Evolutionary conservation across 2,797 vertebrate species (phyloP).

Genomic region (Ataeniobius toweri): DNA sequence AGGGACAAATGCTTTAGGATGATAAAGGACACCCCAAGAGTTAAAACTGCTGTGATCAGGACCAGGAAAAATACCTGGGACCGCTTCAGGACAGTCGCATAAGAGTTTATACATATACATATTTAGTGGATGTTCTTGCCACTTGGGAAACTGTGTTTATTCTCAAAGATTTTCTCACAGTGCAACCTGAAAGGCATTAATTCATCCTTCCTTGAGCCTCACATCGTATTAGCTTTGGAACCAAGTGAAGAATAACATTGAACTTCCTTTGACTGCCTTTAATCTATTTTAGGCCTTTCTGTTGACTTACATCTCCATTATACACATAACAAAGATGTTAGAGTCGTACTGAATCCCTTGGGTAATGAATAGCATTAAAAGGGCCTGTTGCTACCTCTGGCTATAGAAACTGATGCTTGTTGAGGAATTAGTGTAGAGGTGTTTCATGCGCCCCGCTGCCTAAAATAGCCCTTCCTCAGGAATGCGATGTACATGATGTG

Average conservation of each 20-base stretch:
- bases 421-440: slow-evolving; percentile 48
- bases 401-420: slow-evolving; percentile 46
- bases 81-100: neutral
- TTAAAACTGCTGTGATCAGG: neutral
- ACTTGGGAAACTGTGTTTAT: neutral
- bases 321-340: slow-evolving; percentile 14
- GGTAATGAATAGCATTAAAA: slow-evolving; percentile 46
- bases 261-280: slow-evolving; percentile 42
- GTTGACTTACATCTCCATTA: slow-evolving; percentile 21
- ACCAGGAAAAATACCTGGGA: neutral
- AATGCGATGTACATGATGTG: slow-evolving; percentile 54
- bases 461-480: slow-evolving; percentile 67
- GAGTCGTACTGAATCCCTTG: slow-evolving; percentile 37
- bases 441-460: slow-evolving; percentile 55
- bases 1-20: neutral
- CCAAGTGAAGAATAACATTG: slow-evolving; percentile 37
- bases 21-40: neutral
- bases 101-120: neutral
- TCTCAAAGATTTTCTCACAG: slow-evolving; percentile 10
- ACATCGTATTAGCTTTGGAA: slow-evolving; percentile 27
- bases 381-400: slow-evolving; percentile 30
- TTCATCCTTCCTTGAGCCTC: slow-evolving; percentile 1
- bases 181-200: neutral
- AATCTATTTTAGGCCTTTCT: slow-evolving; percentile 41
- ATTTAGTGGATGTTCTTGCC: neutral